Conservation (phyloP, 2,888 invertebrate species). For the Meta bourneti region DNA sequence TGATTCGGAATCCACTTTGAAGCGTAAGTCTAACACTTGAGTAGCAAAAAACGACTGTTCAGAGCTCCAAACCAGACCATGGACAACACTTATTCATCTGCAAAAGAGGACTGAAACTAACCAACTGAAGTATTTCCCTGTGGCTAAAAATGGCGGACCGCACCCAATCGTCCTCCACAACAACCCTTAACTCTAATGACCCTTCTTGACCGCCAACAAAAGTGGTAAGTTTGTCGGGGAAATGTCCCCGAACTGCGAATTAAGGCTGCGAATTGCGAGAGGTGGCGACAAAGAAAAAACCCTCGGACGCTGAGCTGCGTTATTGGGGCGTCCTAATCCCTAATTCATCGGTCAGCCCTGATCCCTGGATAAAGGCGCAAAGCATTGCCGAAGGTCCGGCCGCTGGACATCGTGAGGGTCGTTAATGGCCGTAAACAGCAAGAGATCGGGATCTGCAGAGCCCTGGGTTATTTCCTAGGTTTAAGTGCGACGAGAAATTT, state of each 20-base stretch:
- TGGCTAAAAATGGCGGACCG: constrained; percentile 28
- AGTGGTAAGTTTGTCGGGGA: constrained; percentile 59
- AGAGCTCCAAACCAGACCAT: background rate
- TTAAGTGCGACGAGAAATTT: constrained; percentile 34
- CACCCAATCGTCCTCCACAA: background rate
- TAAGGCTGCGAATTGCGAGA: constrained; percentile 63
- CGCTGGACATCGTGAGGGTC: background rate
- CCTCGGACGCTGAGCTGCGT: background rate
- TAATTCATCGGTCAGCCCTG: constrained; percentile 60
- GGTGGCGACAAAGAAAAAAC: constrained; percentile 9
- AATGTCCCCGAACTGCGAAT: constrained; percentile 67
- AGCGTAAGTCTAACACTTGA: background rate
- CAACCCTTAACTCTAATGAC: constrained; percentile 48
- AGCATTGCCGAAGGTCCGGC: background rate
- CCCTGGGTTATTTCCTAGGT: constrained; percentile 33
- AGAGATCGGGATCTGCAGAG: constrained; percentile 52
- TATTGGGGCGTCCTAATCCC: constrained; percentile 46
- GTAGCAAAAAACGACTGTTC: background rate
- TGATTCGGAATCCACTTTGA: background rate
- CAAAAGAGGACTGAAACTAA: no score
- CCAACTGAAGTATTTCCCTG: background rate
- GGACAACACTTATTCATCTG: no score
- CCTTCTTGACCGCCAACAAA: constrained; percentile 60
- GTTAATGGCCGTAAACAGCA: constrained; percentile 66
- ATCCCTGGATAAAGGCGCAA: constrained; percentile 44